Evolutionary conservation across 2,797 vertebrate genomes (phyloP), one percentile per base, ranked within the genome.

Genomic region (Semaprochilodus insignis): DNA sequence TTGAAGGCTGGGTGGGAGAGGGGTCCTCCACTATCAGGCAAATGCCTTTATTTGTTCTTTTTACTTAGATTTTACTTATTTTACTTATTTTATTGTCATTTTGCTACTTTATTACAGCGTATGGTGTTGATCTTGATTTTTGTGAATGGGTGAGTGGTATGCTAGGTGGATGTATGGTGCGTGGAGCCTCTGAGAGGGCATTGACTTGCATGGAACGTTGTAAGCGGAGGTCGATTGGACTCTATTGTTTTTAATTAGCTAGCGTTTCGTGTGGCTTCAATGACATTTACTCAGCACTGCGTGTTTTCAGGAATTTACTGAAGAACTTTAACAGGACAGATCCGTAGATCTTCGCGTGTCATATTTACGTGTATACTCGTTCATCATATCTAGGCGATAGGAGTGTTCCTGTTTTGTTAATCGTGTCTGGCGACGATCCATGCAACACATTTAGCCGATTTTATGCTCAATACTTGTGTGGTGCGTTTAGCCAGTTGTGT

Each of bases 91-190:
- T 71, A 51, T 80, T 76, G 73, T 57, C 34, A 17, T 59, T 23
- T 19, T 75, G 21, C 31, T 82, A 62, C 77, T 85, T 81, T 75
- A 66, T 65, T 27, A 8, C 5, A 40, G 59, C 66, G 57, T 81
- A 60, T 85, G 77, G 74, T 87, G 71, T 59, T 73, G 36, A 70
- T 87, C 65, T 52, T 67, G 70, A 25, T 78, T 78, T 11, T 74
- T 62, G 63, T 78, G 70, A 78, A 81, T 70, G 54, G 75, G 73
- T 72, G 48, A 67, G 59, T 31, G 21, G 48, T 44, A 69, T 70
- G 82, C n/a, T 69, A n/a, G 25, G 27, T 40, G 57, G 36, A 23
- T 72, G 55, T 48, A 44, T 70, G 76, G 78, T 82, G 67, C 76
- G 76, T 67, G 74, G 54, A 54, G 54, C 72, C 34, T 81, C 15